Conservation (phyloP, 2,888 invertebrate species). For the Cotesia congregata region DNA sequence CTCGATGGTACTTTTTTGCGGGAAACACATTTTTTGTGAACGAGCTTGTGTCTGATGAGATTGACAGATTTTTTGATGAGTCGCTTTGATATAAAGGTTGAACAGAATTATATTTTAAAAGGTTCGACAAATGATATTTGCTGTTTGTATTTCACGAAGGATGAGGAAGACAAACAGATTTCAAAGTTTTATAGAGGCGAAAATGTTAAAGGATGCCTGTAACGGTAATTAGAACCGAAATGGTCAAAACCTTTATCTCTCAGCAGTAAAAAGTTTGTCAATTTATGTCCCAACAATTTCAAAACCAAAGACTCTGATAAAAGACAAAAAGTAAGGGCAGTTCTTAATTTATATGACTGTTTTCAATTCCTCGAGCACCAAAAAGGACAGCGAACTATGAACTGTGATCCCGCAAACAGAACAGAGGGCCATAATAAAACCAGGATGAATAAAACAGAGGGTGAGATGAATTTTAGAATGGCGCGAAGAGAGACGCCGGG, state of each 20-base stretch:
- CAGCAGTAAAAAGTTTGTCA: too few relatives aligned
- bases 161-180: too few relatives aligned
- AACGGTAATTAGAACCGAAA: too few relatives aligned
- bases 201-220: too few relatives aligned
- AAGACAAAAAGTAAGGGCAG: background rate
- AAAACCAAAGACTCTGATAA: background rate
- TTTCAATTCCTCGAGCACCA: conserved; percentile 19
- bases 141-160: too few relatives aligned
- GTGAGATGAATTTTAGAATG: conserved; percentile 14
- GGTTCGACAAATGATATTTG: too few relatives aligned
- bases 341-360: conserved; percentile 32
- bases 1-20: background rate
- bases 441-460: background rate
- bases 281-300: conserved; percentile 1
- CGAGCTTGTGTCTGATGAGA: conserved; percentile 19
- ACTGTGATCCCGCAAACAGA: background rate
- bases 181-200: too few relatives aligned
- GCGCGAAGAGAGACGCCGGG: conserved; percentile 20
- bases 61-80: background rate
- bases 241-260: too few relatives aligned
- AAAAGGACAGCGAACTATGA: background rate
- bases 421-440: background rate
- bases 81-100: background rate
- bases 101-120: background rate
- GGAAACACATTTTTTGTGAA: background rate